Evolutionary conservation across 2,888 invertebrate genomes (phyloP), one percentile per base, ranked within the genome.

Genomic region (Zonitis immaculata): DNA sequence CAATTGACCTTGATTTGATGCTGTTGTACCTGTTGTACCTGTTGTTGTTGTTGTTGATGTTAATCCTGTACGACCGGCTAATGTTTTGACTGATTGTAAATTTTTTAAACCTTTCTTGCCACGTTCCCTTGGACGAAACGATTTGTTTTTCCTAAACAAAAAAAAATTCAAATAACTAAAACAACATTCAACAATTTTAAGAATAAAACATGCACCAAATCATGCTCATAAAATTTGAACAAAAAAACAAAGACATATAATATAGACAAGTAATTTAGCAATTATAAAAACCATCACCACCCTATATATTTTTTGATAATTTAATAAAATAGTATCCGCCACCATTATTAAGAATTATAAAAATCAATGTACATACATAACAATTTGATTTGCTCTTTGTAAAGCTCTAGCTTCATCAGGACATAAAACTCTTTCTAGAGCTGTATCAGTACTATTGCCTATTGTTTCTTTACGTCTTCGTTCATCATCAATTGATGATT

Each of bases 101-200:
- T 94, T 93, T 76, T 93, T 91, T 70, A 94, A 79, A 52, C 91
- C 91, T 72, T 93, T 89, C 77, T 90, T 89, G 67, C 90, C 86
- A 51, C 90, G 81, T 74, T 90, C 87, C 50, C 90, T 82, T n/a
- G 92, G 91, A 66, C 91, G 84, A 78, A 91, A 92, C 56, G 92
- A 92, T 78, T 93, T 92, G 80, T 91, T 92, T 80, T 92, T 93
- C 87, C 93, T 93, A 80, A 64, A 30, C 57, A 61, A 49, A 54
- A 55, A 39, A n/a, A 28, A 28, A 6, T 26, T n/a, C 28, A 44
- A 2, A 39, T 2, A 12, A 35, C 5, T 18, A 14, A 35, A 35
- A 14, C 12, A 11, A 8, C 14, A 26, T 30, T 16, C 6, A n/a
- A 44, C n/a, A 27, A 14, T 18, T 5, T n/a, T 7, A 12, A 28